Evolutionary conservation across 2,797 vertebrate genomes (phyloP).

Genomic region (Notoglanidium macrostoma): DNA sequence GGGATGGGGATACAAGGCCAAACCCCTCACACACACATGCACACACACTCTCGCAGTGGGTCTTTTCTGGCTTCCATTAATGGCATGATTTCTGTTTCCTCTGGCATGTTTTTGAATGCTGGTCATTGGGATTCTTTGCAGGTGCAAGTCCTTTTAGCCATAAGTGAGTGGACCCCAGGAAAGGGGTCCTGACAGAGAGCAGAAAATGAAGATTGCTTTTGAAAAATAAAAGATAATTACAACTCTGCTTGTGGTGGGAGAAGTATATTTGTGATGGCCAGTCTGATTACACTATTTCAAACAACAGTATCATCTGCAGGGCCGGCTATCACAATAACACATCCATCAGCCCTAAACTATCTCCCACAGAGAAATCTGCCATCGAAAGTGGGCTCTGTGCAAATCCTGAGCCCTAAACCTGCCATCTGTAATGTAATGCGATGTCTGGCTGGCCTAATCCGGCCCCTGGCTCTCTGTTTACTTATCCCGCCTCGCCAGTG

Average conservation of each 20-base stretch:
- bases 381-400: constrained; percentile 38
- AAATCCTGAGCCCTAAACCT: constrained; percentile 51
- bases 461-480: constrained; percentile 50
- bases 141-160: constrained; percentile 40
- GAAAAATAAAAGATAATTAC: constrained; percentile 44
- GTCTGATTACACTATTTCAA: constrained; percentile 21
- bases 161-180: too few species aligned
- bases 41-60: neutral
- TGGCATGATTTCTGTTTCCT: constrained; percentile 49
- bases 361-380: constrained; percentile 35
- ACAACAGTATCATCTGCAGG: too few species aligned
- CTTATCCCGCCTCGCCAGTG: neutral
- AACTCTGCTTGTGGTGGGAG: neutral
- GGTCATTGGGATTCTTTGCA: constrained; percentile 48
- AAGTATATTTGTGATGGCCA: too few species aligned
- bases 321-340: constrained; percentile 35
- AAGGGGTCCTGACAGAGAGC: too few species aligned
- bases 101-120: constrained; percentile 47
- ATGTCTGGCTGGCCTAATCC: constrained; percentile 55
- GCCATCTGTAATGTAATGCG: constrained; percentile 55
- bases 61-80: constrained; percentile 25
- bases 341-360: constrained; percentile 56
- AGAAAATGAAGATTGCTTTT: neutral
- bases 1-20: neutral
- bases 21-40: neutral